Evolutionary conservation across 2,888 invertebrate species (phyloP).

Genomic region (Polydrusus tereticollis): DNA sequence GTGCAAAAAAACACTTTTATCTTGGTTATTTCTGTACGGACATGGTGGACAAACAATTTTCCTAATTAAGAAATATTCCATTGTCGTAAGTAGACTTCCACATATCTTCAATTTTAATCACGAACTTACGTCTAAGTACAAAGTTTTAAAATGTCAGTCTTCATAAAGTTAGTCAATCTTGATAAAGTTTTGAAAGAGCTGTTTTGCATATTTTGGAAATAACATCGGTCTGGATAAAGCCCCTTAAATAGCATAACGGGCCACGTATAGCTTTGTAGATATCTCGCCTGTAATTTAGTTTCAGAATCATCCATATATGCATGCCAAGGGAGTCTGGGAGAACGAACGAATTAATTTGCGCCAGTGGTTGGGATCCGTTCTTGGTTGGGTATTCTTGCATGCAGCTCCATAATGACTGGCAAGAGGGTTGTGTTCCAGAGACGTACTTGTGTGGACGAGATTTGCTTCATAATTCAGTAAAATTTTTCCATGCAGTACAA

Average conservation of each 20-base stretch:
- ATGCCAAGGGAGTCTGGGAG: constrained; percentile 44
- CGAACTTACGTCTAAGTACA: neutral
- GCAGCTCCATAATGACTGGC: neutral
- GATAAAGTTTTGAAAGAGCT: constrained; percentile 33
- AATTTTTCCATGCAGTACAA: no score
- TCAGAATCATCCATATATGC: constrained; percentile 66
- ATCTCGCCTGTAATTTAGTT: constrained; percentile 64
- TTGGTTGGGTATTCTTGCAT: neutral
- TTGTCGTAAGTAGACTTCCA: neutral
- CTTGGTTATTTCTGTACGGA: no score
- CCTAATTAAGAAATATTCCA: no score
- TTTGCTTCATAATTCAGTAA: no score
- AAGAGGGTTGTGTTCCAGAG: no score
- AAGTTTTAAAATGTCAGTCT: constrained; percentile 15
- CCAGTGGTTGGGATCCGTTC: neutral
- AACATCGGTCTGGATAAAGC: constrained; percentile 53
- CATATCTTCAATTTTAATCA: neutral
- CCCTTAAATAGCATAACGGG: constrained; percentile 56
- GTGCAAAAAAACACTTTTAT: no score
- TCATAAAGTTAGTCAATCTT: constrained; percentile 10
- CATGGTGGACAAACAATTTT: no score
- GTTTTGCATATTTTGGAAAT: constrained; percentile 48
- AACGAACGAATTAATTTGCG: neutral
- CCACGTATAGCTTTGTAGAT: constrained; percentile 44
- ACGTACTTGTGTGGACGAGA: no score